These are phyloP conservation scores for Peromyscus nudipes DNA, from an alignment of 2,797 vertebrate species.

Conservation along the genomic window DNA sequence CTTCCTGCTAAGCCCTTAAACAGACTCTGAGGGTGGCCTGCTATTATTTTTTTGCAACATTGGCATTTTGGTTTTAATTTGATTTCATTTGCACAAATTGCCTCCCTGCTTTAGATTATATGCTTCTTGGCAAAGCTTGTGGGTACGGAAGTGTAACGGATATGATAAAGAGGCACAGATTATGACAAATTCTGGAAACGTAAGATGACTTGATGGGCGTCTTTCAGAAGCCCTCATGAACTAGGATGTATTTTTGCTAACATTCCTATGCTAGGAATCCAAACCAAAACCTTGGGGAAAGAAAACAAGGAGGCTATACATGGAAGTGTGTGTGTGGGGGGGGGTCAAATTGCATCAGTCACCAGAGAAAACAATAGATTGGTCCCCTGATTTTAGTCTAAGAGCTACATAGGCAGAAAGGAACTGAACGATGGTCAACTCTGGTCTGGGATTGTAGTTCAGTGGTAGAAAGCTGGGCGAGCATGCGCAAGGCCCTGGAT, in stretches of 20 bases:
- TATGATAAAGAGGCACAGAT: not conserved
- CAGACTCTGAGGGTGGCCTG: slow-evolving; percentile 8
- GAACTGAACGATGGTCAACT: not conserved
- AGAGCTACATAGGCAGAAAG: not conserved
- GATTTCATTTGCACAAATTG: slow-evolving; percentile 10
- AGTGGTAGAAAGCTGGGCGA: not conserved
- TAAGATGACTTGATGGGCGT: not conserved
- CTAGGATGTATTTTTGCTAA: not conserved
- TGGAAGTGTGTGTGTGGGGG: not conserved
- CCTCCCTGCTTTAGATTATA: slow-evolving; percentile 50
- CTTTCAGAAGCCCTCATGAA: not conserved
- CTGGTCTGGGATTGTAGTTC: not conserved
- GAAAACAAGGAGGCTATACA: not conserved
- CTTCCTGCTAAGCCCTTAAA: not conserved
- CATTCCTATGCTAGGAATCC: not conserved
- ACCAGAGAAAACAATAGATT: not conserved
- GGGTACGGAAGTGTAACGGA: not conserved
- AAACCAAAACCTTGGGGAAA: not conserved
- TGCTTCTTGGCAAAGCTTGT: slow-evolving; percentile 24
- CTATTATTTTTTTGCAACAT: not conserved
- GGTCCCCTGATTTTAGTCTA: not conserved
- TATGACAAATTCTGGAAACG: not conserved
- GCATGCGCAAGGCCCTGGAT: not conserved
- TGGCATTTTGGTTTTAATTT: slow-evolving; percentile 26
- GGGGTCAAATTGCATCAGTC: not conserved